phyloP scores from a whole-genome alignment of 2,113 vertebrate genomes.

The Acanthochromis polyacanthus region DNA sequence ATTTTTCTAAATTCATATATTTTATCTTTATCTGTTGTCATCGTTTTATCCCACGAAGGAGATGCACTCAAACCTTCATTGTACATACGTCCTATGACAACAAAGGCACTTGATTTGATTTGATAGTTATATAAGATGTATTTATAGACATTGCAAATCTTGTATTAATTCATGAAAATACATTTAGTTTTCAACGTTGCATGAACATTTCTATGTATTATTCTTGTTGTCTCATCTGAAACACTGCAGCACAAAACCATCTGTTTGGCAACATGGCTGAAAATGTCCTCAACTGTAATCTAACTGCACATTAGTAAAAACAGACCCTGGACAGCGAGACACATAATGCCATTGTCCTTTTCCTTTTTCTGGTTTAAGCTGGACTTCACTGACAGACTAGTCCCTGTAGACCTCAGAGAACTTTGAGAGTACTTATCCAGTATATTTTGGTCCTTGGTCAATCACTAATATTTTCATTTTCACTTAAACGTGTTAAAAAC shows the following conservation, averaged over 20 bases:
- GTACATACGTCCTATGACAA: too few species aligned
- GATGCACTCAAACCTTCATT: too few species aligned
- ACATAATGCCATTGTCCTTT: not conserved
- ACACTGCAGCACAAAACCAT: constrained; percentile 45
- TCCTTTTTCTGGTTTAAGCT: too few species aligned
- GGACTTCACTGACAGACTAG: too few species aligned
- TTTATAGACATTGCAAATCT: constrained; percentile 54
- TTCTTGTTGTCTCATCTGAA: constrained; percentile 27
- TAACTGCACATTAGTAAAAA: not conserved
- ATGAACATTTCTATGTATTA: constrained; percentile 38
- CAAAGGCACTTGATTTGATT: too few species aligned
- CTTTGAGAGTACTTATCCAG: too few species aligned
- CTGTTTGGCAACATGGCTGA: constrained; percentile 19
- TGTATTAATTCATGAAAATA: constrained; percentile 64
- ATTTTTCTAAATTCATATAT: constrained; percentile 6
- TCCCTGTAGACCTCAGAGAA: too few species aligned
- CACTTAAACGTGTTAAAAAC: not conserved
- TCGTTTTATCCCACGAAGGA: too few species aligned
- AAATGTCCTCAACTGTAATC: not conserved
- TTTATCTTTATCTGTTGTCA: too few species aligned
- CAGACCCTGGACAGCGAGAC: constrained; percentile 7
- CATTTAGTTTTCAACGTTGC: constrained; percentile 54
- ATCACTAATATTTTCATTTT: too few species aligned
- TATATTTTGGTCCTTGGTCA: too few species aligned
- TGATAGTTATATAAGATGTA: constrained; percentile 30